A percentile compares a stretch with the other conserved stretches of the same genome.
Evolutionary conservation across 2,113 vertebrate genomes (phyloP).

Genomic region (Pollachius pollachius): DNA sequence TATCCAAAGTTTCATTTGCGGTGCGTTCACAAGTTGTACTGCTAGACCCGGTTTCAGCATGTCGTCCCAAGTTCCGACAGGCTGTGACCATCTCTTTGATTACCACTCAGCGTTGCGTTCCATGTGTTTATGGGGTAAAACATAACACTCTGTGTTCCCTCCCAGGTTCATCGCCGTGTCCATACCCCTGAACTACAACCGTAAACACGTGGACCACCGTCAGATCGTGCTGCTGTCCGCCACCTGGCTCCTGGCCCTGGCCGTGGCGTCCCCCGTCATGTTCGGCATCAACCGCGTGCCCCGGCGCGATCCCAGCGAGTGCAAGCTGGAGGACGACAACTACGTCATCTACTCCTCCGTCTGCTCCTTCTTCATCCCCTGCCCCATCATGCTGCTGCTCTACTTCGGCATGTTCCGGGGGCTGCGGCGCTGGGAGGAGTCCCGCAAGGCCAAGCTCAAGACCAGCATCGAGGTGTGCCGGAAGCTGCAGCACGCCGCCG

Average conservation of each 20-base stretch:
- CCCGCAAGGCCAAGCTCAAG: conserved; percentile 79
- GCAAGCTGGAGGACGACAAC: conserved; percentile 88
- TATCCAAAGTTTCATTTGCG: no score
- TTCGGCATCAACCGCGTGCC: conserved; percentile 88
- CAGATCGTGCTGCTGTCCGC: conserved; percentile 84
- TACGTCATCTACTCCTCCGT: conserved; percentile 90
- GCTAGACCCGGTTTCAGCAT: no score
- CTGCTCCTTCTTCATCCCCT: conserved; percentile 95
- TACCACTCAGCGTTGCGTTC: no score
- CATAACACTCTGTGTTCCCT: neutral
- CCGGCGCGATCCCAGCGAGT: conserved; percentile 77
- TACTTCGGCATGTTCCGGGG: conserved; percentile 87
- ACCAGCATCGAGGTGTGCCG: conserved; percentile 74
- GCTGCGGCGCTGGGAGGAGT: conserved; percentile 83
- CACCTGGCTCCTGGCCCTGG: conserved; percentile 90
- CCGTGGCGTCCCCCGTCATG: conserved; percentile 88
- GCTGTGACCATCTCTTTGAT: no score
- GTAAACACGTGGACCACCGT: conserved; percentile 81
- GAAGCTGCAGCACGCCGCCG: conserved; percentile 69
- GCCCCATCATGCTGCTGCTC: conserved; percentile 90
- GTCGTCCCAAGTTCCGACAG: no score
- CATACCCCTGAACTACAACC: conserved; percentile 85
- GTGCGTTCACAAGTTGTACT: neutral
- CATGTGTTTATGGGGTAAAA: no score
- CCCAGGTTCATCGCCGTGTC: conserved; percentile 90